Conservation (phyloP, 2,797 vertebrate species). For the Hoplostethus mediterraneus region DNA sequence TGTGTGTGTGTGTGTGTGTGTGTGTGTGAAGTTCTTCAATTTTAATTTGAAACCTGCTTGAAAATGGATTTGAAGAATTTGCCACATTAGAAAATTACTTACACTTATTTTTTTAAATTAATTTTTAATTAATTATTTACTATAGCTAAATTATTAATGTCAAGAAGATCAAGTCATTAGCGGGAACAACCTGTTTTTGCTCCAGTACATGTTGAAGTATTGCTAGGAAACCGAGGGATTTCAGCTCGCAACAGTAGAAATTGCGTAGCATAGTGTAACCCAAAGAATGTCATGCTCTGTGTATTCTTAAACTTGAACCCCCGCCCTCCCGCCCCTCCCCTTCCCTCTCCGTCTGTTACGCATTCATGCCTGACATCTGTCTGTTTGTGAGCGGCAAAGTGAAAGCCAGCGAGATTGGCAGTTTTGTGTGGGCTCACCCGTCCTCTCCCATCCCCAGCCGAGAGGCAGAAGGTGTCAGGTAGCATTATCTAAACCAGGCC, state of each 20-base stretch:
- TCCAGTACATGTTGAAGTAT: not conserved
- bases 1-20: conserved; percentile 19
- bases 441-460: conserved; percentile 27
- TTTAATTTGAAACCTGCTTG: not conserved
- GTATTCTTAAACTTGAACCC: conserved; percentile 79
- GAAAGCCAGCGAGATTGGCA: conserved; percentile 67
- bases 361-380: conserved; percentile 85
- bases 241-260: not conserved
- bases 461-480: conserved; percentile 28
- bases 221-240: not conserved
- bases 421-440: conserved; percentile 56
- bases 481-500: conserved; percentile 47
- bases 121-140: not conserved
- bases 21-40: conserved; percentile 4
- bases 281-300: conserved; percentile 58
- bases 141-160: not conserved
- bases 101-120: too few species aligned
- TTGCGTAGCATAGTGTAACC: conserved; percentile 32
- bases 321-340: conserved; percentile 42
- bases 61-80: not conserved
- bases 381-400: conserved; percentile 73
- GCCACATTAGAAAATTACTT: conserved; percentile 12
- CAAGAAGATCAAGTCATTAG: not conserved
- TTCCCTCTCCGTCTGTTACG: conserved; percentile 72
- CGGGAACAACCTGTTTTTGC: not conserved